These are phyloP conservation scores for Pentamera pediparva DNA, from an alignment of 53 echinoderm and acorn worm species.

Conservation along the genomic window DNA sequence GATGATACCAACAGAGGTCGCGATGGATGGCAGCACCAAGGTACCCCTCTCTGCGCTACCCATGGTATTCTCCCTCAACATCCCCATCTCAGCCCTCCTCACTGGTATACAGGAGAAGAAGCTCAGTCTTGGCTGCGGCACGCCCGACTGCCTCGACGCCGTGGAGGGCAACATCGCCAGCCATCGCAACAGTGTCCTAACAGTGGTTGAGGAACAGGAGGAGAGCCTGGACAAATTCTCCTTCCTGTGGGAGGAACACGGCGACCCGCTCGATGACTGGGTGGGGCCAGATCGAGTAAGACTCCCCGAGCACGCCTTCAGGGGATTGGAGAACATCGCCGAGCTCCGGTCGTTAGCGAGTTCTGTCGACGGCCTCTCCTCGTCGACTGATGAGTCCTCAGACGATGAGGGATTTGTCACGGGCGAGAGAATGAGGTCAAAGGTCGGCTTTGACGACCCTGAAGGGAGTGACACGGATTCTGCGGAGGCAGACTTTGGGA, in stretches of 20 bases:
- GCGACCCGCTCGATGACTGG: not conserved
- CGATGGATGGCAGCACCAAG: conserved; percentile 57
- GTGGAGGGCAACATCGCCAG: conserved; percentile 23
- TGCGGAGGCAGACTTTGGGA: not conserved
- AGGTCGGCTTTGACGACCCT: not conserved
- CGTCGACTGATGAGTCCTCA: conserved; percentile 20
- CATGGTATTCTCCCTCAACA: conserved; percentile 28
- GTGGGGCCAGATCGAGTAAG: conserved; percentile 12
- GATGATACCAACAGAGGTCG: conserved; percentile 27
- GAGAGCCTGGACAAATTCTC: conserved; percentile 16
- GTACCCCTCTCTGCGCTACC: conserved; percentile 50
- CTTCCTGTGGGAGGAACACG: not conserved
- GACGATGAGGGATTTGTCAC: conserved; percentile 28
- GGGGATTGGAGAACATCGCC: conserved; percentile 29
- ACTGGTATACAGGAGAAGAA: conserved; percentile 57
- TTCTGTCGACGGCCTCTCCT: not conserved
- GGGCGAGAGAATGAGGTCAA: not conserved
- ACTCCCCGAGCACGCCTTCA: conserved; percentile 15
- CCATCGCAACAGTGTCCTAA: not conserved
- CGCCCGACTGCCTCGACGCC: not conserved
- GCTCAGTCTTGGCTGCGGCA: conserved; percentile 44
- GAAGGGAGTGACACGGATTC: not conserved
- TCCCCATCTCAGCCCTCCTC: conserved; percentile 50
- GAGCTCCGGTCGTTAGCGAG: conserved; percentile 9
- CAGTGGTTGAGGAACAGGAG: not conserved